These are phyloP conservation scores for Drosophila equinoxialis DNA, from an alignment of 1,140 invertebrate genomes.

Conservation along the genomic window DNA sequence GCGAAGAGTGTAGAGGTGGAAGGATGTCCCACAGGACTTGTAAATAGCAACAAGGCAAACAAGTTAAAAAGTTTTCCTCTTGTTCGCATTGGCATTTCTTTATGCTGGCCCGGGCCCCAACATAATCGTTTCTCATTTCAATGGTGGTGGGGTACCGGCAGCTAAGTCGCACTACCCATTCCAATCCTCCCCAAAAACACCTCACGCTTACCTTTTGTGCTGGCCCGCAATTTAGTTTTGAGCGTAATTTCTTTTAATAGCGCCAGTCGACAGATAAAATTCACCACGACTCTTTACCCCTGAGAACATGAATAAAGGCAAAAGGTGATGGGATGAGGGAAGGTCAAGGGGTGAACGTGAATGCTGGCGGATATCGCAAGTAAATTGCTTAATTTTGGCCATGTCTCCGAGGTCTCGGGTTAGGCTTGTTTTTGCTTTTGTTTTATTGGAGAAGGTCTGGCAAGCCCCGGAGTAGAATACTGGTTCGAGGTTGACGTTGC, in stretches of 20 bases:
- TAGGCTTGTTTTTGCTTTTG: constrained; percentile 67
- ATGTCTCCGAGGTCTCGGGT: constrained; percentile 56
- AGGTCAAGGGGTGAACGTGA: constrained; percentile 54
- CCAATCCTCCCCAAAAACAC: constrained; percentile 10
- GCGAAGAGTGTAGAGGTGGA: neutral
- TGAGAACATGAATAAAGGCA: constrained; percentile 39
- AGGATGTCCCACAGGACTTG: constrained; percentile 75
- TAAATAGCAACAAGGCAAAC: constrained; percentile 82
- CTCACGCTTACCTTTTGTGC: constrained; percentile 60
- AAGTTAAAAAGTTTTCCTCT: constrained; percentile 79
- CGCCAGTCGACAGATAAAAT: constrained; percentile 76
- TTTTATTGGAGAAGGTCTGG: constrained; percentile 62
- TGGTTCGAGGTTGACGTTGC: constrained; percentile 67
- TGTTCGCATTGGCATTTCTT: constrained; percentile 72
- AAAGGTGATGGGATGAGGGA: constrained; percentile 7
- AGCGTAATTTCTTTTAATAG: constrained; percentile 82
- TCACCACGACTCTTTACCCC: constrained; percentile 36
- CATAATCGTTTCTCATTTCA: constrained; percentile 83
- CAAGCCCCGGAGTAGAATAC: neutral
- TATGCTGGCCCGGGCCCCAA: constrained; percentile 64
- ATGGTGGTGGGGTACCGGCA: constrained; percentile 34
- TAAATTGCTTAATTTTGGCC: constrained; percentile 81
- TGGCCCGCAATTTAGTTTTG: constrained; percentile 80
- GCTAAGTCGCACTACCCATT: neutral
- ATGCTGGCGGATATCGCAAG: constrained; percentile 71